Base-by-base conservation (phyloP, 1,140 invertebrate species). In the Acromyrmex echinatior region DNA sequence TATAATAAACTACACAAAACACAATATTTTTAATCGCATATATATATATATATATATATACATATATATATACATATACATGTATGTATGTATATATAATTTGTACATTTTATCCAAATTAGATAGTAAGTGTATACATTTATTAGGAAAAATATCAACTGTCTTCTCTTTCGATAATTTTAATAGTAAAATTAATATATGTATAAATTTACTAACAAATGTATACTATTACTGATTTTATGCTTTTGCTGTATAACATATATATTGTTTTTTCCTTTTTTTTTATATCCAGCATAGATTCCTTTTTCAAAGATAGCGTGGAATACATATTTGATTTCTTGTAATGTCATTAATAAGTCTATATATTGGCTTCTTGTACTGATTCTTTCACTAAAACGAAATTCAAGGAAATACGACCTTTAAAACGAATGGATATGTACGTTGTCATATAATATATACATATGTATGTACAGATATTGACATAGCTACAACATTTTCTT, bases 201-300 rank as follows among this genome's bases (percentile, higher is more conserved):
- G 10, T 45, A 45, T 45, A 68, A 25, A 28, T 49, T 51, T 49
- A 28, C 6, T 70, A 51, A 4, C 25, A 70, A 51, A 10, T 70
- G 14, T 51, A 14, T 49, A 51, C n/a, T 28, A 51, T 51, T 51
- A 49, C 12, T 51, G 45, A 70, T 70, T 70, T 49, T 3, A 70
- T 51, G 66, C 39, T 70, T 70, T 51, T 51, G 25, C 21, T 49
- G 39, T 28, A 21, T 66, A 51, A 70, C 39, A 18, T 70, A 25
- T 49, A 70, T 56, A 25, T 4, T 70, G 21, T 49, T 28, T 21
- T 73, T 65, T 28, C 12, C 51, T 1, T 12, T 86, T 56, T 35
- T 14, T 68, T 18, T 53, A 56, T 80, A 89, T 89, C 86, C 88
- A 89, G 51, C 88, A 89, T 89, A 89, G 31, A 76, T 87, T 90